These are phyloP conservation scores for Mesorhabditis spiculigera DNA, from an alignment of 2,888 invertebrate species.

Conservation along the genomic window DNA sequence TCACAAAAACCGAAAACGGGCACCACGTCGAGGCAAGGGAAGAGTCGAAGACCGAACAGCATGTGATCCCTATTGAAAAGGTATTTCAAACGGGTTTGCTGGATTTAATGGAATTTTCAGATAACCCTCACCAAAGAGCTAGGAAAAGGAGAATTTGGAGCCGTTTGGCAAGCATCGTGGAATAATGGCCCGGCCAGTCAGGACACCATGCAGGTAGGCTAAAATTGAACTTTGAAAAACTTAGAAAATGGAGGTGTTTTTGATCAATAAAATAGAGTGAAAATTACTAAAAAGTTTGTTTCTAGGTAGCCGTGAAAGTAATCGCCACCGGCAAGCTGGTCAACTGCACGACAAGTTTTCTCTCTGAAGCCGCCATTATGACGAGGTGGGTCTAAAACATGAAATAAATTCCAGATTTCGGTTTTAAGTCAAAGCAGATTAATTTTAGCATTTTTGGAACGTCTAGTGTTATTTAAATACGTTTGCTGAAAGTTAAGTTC, in stretches of 20 bases:
- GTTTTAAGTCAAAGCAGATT: no score
- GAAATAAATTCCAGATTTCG: no score
- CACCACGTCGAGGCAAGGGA: not conserved
- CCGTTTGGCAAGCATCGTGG: conserved; percentile 81
- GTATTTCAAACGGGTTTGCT: conserved; percentile 13
- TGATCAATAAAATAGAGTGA: not conserved
- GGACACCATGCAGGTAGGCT: conserved; percentile 62
- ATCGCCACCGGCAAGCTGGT: conserved; percentile 89
- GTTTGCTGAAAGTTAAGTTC: no score
- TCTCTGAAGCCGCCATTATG: conserved; percentile 97
- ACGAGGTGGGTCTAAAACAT: conserved; percentile 63
- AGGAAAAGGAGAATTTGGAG: conserved; percentile 94
- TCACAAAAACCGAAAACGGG: not conserved
- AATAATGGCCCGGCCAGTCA: conserved; percentile 60
- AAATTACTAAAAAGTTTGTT: conserved; percentile 9
- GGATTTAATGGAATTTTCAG: conserved; percentile 10
- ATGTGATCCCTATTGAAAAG: conserved; percentile 51
- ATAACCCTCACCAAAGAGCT: conserved; percentile 79
- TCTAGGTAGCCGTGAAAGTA: conserved; percentile 72
- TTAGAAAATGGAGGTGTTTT: no score
- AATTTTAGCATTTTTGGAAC: no score
- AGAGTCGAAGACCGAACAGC: conserved; percentile 28
- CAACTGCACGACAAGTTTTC: conserved; percentile 88
- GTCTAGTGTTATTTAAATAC: no score
- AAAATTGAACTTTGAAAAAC: no score